Conservation (phyloP, 2,888 invertebrate species). For the Orchesella flavescens region DNA sequence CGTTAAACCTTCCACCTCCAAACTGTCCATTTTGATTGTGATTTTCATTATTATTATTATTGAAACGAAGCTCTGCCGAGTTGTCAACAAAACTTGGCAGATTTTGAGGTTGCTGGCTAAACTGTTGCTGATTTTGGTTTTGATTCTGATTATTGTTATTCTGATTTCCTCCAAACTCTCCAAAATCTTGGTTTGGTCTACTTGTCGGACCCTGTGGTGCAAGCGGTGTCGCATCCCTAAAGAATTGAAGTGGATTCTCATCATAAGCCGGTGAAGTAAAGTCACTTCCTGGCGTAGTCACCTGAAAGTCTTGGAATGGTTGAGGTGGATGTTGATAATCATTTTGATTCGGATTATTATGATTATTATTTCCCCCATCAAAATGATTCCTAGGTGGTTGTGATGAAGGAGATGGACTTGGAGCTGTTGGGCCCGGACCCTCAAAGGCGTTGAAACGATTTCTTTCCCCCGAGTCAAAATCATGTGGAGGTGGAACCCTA, state of each 20-base stretch:
- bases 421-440: background rate
- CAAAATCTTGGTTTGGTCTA: constrained; percentile 4
- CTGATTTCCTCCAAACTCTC: background rate
- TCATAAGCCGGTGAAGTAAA: constrained; percentile 41
- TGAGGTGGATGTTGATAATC: background rate
- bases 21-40: background rate
- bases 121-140: background rate
- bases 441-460: constrained; percentile 34
- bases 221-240: constrained; percentile 30
- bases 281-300: constrained; percentile 42
- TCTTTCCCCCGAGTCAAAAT: constrained; percentile 38
- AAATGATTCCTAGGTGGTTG: constrained; percentile 1
- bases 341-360: background rate
- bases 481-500: constrained; percentile 28
- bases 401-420: background rate
- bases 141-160: background rate
- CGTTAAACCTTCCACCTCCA: background rate
- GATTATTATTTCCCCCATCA: background rate
- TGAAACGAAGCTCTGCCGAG: background rate
- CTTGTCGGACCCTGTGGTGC: constrained; percentile 19
- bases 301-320: constrained; percentile 14
- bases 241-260: constrained; percentile 46
- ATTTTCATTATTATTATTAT: no score
- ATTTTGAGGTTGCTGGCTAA: no score
- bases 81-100: constrained; percentile 8